These are phyloP conservation scores for Euglossa dilemma DNA, from an alignment of 1,140 invertebrate genomes.

Conservation along the genomic window DNA sequence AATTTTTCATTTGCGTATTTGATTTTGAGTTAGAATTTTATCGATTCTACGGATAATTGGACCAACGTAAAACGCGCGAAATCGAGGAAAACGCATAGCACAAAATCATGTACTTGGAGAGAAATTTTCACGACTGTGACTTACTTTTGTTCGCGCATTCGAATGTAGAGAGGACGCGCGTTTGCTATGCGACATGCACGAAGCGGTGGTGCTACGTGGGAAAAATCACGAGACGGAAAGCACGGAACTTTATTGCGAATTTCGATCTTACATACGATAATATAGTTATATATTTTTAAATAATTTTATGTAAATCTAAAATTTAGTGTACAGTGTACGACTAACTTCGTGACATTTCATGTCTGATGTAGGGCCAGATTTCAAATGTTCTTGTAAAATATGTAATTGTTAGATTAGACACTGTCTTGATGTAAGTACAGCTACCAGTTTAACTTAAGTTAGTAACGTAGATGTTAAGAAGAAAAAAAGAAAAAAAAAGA, in stretches of 20 bases:
- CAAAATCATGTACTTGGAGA: slow-evolving; percentile 28
- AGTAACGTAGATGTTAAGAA: slow-evolving; percentile 61
- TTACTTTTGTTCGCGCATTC: slow-evolving; percentile 5
- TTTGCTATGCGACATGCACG: background rate
- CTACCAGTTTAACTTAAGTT: slow-evolving; percentile 68
- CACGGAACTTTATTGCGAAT: slow-evolving; percentile 30
- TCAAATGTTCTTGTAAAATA: slow-evolving; percentile 76
- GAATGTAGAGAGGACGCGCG: background rate
- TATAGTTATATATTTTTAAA: slow-evolving; percentile 40
- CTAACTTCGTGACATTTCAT: slow-evolving; percentile 68
- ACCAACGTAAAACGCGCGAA: slow-evolving; percentile 23
- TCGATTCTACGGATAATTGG: slow-evolving; percentile 11
- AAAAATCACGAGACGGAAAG: slow-evolving; percentile 8
- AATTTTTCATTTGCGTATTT: slow-evolving; percentile 20
- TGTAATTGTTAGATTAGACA: slow-evolving; percentile 76
- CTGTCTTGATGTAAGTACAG: slow-evolving; percentile 71
- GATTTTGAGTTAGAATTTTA: slow-evolving; percentile 25
- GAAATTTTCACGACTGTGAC: slow-evolving; percentile 9
- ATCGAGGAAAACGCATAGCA: slow-evolving; percentile 18
- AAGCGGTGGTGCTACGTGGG: too few relatives aligned
- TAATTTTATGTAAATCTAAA: slow-evolving; percentile 55
- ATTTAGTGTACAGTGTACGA: slow-evolving; percentile 74
- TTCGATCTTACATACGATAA: slow-evolving; percentile 21
- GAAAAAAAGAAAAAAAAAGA: background rate
- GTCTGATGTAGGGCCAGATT: slow-evolving; percentile 71